Evolutionary conservation across 2,797 vertebrate genomes (phyloP).

Genomic region (Notoglanidium macrostoma): DNA sequence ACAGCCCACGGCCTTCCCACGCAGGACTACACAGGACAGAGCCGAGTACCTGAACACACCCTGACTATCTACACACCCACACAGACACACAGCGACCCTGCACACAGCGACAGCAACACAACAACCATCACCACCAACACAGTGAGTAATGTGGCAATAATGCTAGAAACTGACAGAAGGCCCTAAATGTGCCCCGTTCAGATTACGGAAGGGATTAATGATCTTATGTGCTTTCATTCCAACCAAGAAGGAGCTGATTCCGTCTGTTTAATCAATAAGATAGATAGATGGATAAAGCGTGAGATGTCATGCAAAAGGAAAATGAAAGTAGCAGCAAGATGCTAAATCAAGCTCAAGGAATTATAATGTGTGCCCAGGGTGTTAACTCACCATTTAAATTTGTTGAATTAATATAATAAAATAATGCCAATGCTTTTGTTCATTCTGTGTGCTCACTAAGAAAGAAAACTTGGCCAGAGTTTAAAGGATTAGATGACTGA

Average conservation of each 20-base stretch:
- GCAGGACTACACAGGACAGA: conserved; percentile 90
- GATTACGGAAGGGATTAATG: neutral
- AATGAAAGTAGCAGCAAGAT: neutral
- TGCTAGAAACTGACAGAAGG: neutral
- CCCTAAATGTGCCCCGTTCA: neutral
- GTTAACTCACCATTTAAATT: neutral
- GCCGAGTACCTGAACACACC: conserved; percentile 88
- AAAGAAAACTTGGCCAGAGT: neutral
- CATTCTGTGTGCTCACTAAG: neutral
- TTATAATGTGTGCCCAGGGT: neutral
- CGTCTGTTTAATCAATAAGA: neutral
- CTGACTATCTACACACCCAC: conserved; percentile 92
- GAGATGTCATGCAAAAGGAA: neutral
- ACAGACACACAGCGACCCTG: conserved; percentile 87
- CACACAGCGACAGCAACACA: conserved; percentile 83
- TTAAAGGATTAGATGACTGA: neutral
- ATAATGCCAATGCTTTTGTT: neutral
- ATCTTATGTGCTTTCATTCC: neutral
- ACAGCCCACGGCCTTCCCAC: conserved; percentile 81
- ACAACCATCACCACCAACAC: conserved; percentile 82
- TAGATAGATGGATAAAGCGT: too few species aligned
- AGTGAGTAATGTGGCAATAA: conserved; percentile 76
- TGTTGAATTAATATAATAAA: neutral
- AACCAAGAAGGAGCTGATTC: neutral
- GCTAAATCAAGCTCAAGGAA: neutral